These are phyloP conservation scores for Triplophysa siluroides DNA, from an alignment of 2,113 vertebrate species.

Conservation along the genomic window DNA sequence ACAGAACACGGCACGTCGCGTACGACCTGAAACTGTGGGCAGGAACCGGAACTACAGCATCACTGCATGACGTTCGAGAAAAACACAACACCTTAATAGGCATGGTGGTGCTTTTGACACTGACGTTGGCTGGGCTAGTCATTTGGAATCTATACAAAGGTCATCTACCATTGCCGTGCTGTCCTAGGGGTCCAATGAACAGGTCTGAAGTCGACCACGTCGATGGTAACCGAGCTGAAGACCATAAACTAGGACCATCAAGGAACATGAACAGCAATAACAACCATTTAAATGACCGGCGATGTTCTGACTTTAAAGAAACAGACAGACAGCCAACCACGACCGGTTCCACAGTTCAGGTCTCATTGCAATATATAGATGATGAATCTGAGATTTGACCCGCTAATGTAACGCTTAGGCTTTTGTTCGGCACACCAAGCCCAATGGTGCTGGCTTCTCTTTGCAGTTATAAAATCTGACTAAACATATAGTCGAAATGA, in stretches of 20 bases:
- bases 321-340: constrained; percentile 10
- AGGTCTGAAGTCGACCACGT: not conserved
- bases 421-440: not conserved
- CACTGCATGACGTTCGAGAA: not conserved
- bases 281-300: constrained; percentile 47
- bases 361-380: constrained; percentile 51
- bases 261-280: constrained; percentile 57
- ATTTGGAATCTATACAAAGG: constrained; percentile 73
- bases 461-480: constrained; percentile 13
- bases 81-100: constrained; percentile 37
- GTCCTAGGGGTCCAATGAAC: not conserved
- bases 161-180: constrained; percentile 59
- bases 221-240: not conserved
- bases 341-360: constrained; percentile 6
- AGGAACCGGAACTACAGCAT: not conserved
- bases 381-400: constrained; percentile 62
- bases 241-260: constrained; percentile 12
- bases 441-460: not conserved
- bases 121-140: constrained; percentile 63
- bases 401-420: not conserved
- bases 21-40: constrained; percentile 57
- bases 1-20: constrained; percentile 42
- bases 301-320: not conserved
- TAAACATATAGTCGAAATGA: not conserved
- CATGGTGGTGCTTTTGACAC: constrained; percentile 45